Percentiles rank a stretch among this genome's conserved stretches.
phyloP scores from a whole-genome alignment of 2,888 invertebrate genomes.

The Phlogophora meticulosa region DNA sequence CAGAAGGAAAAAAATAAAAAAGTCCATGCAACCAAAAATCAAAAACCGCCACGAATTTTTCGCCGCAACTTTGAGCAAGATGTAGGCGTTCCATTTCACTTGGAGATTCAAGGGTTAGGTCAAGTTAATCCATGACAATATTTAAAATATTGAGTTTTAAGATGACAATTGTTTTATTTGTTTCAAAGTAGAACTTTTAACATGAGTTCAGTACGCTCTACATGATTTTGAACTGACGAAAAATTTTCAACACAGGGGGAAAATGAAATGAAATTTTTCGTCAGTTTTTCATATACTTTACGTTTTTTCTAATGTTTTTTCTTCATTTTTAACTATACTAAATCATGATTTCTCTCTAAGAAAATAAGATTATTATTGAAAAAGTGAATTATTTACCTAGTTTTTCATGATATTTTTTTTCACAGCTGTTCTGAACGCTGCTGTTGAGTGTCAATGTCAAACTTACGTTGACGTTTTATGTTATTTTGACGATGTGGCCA shows the following conservation, averaged over 20 bases:
- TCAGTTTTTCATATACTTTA: no score
- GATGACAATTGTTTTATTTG: slow-evolving; percentile 35
- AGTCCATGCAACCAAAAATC: slow-evolving; percentile 36
- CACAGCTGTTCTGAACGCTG: slow-evolving; percentile 10
- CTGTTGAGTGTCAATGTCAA: slow-evolving; percentile 18
- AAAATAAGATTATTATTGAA: no score
- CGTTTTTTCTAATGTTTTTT: no score
- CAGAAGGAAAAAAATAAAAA: slow-evolving; percentile 52
- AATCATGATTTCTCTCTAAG: no score
- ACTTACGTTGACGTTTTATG: slow-evolving; percentile 31
- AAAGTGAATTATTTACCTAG: no score
- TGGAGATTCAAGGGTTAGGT: slow-evolving; percentile 78
- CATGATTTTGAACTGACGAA: no score
- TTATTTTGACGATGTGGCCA: background rate
- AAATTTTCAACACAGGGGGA: no score
- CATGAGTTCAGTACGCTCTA: background rate
- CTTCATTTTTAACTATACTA: no score
- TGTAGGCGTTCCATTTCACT: slow-evolving; percentile 77
- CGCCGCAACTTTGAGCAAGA: slow-evolving; percentile 64
- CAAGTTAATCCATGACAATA: slow-evolving; percentile 71
- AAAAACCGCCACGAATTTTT: slow-evolving; percentile 39
- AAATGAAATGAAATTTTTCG: no score
- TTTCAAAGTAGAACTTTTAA: no score
- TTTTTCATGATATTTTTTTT: no score
- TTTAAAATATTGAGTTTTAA: background rate